Evolutionary conservation across 1,140 invertebrate species (phyloP).

Genomic region (Trichoplusia ni): DNA sequence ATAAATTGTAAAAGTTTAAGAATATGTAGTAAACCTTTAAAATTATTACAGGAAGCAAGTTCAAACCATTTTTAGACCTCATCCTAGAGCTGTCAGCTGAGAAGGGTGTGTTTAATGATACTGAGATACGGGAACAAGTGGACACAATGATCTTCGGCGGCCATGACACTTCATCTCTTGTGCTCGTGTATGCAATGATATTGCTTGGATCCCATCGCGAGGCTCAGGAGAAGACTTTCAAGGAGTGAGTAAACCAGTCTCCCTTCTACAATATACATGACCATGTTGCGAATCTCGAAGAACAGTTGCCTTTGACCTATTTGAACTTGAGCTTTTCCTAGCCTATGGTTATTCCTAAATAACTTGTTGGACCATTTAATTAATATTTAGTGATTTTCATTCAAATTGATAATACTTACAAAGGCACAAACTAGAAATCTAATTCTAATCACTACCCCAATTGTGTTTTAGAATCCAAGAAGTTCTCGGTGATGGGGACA

Average conservation of each 20-base stretch:
- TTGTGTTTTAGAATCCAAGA: slow-evolving; percentile 30
- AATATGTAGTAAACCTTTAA: too few species aligned
- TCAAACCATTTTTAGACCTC: slow-evolving; percentile 67
- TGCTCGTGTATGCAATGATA: slow-evolving; percentile 55
- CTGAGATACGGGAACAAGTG: slow-evolving; percentile 64
- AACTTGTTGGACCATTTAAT: too few species aligned
- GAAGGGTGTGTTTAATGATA: slow-evolving; percentile 54
- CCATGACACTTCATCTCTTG: slow-evolving; percentile 60
- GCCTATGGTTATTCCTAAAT: too few species aligned
- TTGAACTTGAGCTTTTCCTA: too few species aligned
- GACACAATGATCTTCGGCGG: slow-evolving; percentile 67
- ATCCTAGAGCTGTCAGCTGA: slow-evolving; percentile 57
- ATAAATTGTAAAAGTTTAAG: too few species aligned
- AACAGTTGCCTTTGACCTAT: too few species aligned
- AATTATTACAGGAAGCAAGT: slow-evolving; percentile 51
- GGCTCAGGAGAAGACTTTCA: slow-evolving; percentile 56
- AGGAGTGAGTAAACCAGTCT: slow-evolving; percentile 29
- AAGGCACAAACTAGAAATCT: too few species aligned
- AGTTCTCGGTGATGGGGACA: slow-evolving; percentile 36
- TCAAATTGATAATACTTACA: too few species aligned
- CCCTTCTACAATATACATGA: too few species aligned
- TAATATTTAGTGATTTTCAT: too few species aligned
- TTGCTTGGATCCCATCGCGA: slow-evolving; percentile 60
- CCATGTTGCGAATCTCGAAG: too few species aligned
- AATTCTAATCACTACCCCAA: neutral